Conservation (phyloP, 2,888 invertebrate genomes). For the Pseudococcus viburni region DNA sequence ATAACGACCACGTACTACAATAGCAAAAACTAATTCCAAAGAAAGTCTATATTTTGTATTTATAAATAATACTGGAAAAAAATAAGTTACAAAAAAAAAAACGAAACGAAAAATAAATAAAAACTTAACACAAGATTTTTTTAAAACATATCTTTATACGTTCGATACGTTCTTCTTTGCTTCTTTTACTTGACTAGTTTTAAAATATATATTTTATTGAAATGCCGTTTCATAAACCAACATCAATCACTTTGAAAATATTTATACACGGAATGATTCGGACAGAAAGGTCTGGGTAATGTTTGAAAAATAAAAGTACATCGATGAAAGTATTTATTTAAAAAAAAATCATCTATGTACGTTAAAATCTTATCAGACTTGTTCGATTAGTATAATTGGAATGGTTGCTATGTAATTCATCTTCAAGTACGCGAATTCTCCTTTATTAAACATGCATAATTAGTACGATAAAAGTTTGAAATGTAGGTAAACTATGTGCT, state of each 20-base stretch:
- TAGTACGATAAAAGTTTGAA: background rate
- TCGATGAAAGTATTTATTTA: background rate
- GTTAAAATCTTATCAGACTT: background rate
- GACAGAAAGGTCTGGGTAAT: background rate
- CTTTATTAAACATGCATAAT: background rate
- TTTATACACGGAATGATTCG: slow-evolving; percentile 4
- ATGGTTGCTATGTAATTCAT: background rate
- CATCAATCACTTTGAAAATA: background rate
- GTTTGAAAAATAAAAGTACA: too few relatives aligned
- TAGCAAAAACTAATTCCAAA: slow-evolving; percentile 49
- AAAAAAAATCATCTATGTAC: background rate
- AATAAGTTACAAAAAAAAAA: slow-evolving; percentile 43
- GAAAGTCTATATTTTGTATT: slow-evolving; percentile 61
- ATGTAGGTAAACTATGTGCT: background rate
- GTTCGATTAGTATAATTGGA: background rate
- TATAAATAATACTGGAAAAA: slow-evolving; percentile 59
- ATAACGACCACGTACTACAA: slow-evolving; percentile 23
- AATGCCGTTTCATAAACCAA: background rate
- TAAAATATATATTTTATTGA: background rate
- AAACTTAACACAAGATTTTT: slow-evolving; percentile 7
- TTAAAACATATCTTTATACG: slow-evolving; percentile 5
- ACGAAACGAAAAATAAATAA: slow-evolving; percentile 46
- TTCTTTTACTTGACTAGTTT: slow-evolving; percentile 40
- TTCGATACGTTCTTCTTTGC: slow-evolving; percentile 23
- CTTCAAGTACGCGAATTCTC: background rate